Base-by-base conservation (phyloP, 2,888 invertebrate species). In the Lasioglossum villosulum region DNA sequence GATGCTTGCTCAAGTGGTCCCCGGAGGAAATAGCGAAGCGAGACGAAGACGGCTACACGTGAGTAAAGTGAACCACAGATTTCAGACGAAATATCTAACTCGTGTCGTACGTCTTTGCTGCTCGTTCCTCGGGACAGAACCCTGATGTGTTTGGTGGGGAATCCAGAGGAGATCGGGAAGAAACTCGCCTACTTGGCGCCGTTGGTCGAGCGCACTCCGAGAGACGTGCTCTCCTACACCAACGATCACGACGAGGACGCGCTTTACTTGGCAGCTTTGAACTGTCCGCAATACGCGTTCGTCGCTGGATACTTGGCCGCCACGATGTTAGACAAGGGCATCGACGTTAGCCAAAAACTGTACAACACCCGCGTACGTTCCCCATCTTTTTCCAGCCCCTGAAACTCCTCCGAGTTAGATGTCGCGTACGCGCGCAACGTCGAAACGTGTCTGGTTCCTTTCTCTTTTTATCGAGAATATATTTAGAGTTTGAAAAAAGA, bases 21-120 rank as follows among this genome's bases (percentile, higher is more conserved):
- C 70, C 82, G 0, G 85, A 90, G 37, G 88, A 93, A 77, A 86
- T 94, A 2, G 86, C 90, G 4, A 86, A 78, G n/a, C 74, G 78
- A 1, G 94, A 94, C 66, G 81, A 89, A 0, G 94, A 94, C 76
- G 94, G 94, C 0, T 91, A 94, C 77, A 94, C 94, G 94, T 94
- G 75, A 92, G 94, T 23, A n/a, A 23, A 70, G 10, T 4, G 1
- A 12, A 56, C 56, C 3, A 12, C 23, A 8, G 3, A 12, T 56
- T 4, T n/a, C 56, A 12, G 10, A 37, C 37, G 4, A 0, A 0
- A 19, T 68, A 10, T 37, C 23, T 34, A 19, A 34, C 30, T 27
- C 12, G 27, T 30, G 16, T 5, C 12, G n/a, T 16, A 59, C 16
- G 16, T n/a, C 14, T 27, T 4, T 27, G 14, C 27, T 63, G 3